phyloP scores from a whole-genome alignment of 2,113 vertebrate species.

The Acrocephalus kingi region DNA sequence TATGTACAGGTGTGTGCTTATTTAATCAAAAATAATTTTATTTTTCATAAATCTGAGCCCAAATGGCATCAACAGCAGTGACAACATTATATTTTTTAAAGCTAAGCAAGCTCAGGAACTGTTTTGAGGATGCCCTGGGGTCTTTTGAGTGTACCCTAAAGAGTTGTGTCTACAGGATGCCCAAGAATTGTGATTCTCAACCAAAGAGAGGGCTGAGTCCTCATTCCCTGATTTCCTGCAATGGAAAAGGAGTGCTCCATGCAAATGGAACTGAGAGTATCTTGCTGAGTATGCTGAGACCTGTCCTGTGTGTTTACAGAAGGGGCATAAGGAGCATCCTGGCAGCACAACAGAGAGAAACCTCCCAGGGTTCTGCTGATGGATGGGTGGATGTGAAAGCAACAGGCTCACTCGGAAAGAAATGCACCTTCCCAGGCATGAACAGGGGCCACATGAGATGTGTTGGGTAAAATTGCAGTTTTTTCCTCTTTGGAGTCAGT shows the following conservation, averaged over 20 bases:
- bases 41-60: neutral
- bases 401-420: accelerated
- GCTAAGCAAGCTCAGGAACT: neutral
- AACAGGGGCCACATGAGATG: accelerated
- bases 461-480: neutral
- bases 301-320: neutral
- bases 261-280: neutral
- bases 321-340: neutral
- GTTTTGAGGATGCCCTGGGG: neutral
- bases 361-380: neutral
- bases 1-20: neutral
- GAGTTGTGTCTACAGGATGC: accelerated
- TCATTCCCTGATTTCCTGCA: neutral
- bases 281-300: neutral
- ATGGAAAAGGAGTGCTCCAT: neutral
- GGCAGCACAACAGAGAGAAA: neutral
- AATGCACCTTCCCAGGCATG: neutral
- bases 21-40: neutral
- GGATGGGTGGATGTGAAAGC: neutral
- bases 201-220: neutral
- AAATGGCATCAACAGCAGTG: neutral
- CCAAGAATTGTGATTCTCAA: neutral
- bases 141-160: neutral
- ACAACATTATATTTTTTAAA: neutral
- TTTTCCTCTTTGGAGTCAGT: neutral